Conservation (phyloP, 2,797 vertebrate species). For the Esox lucius region DNA sequence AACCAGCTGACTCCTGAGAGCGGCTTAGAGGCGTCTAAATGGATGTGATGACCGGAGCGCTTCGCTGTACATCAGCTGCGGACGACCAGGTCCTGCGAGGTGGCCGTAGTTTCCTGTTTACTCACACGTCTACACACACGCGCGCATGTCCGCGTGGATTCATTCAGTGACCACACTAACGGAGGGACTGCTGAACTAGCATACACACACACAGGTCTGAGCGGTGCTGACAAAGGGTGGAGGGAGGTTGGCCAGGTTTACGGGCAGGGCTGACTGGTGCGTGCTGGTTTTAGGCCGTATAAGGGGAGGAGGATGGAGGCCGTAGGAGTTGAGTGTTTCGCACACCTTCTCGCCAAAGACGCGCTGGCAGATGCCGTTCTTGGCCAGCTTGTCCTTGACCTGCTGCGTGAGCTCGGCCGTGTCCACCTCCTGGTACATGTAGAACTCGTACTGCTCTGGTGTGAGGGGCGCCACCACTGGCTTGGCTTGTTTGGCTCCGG, state of each 20-base stretch:
- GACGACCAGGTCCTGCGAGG: not conserved
- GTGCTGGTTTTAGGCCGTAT: not conserved
- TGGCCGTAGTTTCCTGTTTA: not conserved
- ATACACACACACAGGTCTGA: not conserved
- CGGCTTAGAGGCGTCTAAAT: not conserved
- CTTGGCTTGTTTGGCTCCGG: constrained; percentile 76
- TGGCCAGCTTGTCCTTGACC: constrained; percentile 91
- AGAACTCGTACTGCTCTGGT: constrained; percentile 89
- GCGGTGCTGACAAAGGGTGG: not conserved
- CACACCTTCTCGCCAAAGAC: constrained; percentile 92
- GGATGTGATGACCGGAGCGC: not conserved
- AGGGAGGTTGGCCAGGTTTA: not conserved
- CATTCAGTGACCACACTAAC: not conserved
- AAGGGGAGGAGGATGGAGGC: not conserved
- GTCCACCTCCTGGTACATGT: constrained; percentile 93
- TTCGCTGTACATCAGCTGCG: not conserved
- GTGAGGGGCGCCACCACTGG: constrained; percentile 83
- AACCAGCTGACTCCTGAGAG: not conserved
- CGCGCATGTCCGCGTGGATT: not conserved
- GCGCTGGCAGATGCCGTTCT: constrained; percentile 91
- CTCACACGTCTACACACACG: not conserved
- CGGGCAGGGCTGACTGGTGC: not conserved
- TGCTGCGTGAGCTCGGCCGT: constrained; percentile 88
- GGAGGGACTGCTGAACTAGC: not conserved
- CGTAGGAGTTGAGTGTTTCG: constrained; percentile 16